Base-by-base conservation (phyloP, 2,888 invertebrate species). In the Drosophila multiciliata region DNA sequence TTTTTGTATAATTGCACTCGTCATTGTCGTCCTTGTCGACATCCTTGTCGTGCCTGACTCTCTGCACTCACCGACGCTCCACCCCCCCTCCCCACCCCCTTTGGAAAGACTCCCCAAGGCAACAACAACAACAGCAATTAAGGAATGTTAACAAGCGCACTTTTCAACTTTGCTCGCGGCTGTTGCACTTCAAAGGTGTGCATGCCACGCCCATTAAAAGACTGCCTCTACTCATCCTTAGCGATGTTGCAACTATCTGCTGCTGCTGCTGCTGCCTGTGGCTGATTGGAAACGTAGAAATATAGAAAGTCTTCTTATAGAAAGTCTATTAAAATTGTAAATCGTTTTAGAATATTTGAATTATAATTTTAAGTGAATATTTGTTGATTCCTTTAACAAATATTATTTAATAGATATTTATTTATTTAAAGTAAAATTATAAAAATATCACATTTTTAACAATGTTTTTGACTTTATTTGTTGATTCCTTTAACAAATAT, bases 91-190 rank as follows among this genome's bases (percentile, higher is more conserved):
- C 57, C 26, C n/a, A 32, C 6, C 17, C 35, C 20, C 35, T 53
- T 23, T 17, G 35, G 36, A 26, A 54, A 54, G 33, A 57, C 69
- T 66, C 33, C 33, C 42, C 15, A 57, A 50, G 32, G 58, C 61
- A 66, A 45, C 53, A 70, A 29, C 65, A 70, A 65, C 71, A 80
- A 87, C 87, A 87, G 89, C 87, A 87, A 90, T 87, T 87, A 90
- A 78, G 87, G 78, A 78, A 82, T 87, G 87, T 87, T 87, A 87
- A 90, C 87, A 87, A 87, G 87, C 87, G 87, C 89, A 87, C 90
- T 90, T 90, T 90, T 86, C 86, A 88, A 89, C 86, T 86, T 80
- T 82, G 73, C 90, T 76, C 83, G 78, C 80, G 90, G 90, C 85
- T 70, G 67, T 67, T 89, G 88, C 85, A 86, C 90, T 87, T 87